phyloP scores from a whole-genome alignment of 1,140 invertebrate genomes.

The silkworm (Bombyx mori) region DNA sequence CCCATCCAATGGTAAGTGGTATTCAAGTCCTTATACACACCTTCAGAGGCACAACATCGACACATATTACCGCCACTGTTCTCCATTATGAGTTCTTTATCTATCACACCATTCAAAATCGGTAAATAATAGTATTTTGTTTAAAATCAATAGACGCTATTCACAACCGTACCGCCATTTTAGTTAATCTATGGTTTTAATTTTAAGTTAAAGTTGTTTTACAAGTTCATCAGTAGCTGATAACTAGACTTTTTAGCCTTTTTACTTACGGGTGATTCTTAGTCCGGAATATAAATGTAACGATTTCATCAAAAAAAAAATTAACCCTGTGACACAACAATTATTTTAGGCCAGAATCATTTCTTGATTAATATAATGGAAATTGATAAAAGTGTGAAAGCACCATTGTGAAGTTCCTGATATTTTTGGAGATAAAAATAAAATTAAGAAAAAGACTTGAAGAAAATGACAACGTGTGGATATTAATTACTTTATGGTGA shows the following conservation, averaged over 20 bases:
- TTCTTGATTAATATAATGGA: too few relatives aligned
- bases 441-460: too few relatives aligned
- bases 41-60: slow-evolving; percentile 55
- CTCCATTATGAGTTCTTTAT: slow-evolving; percentile 33
- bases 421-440: too few relatives aligned
- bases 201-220: not conserved
- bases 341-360: too few relatives aligned
- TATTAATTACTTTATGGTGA: too few relatives aligned
- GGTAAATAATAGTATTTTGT: slow-evolving; percentile 2
- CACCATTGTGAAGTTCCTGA: too few relatives aligned
- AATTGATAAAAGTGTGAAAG: too few relatives aligned
- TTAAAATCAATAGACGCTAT: slow-evolving; percentile 19
- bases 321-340: too few relatives aligned
- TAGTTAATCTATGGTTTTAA: slow-evolving; percentile 15
- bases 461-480: too few relatives aligned
- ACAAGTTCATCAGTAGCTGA: not conserved
- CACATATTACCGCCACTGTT: slow-evolving; percentile 39
- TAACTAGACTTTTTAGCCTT: not conserved
- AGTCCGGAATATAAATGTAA: too few relatives aligned
- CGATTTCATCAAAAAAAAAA: too few relatives aligned
- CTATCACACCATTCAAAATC: slow-evolving; percentile 21
- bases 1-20: slow-evolving; percentile 54
- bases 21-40: slow-evolving; percentile 50
- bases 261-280: not conserved
- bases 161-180: slow-evolving; percentile 44